Evolutionary conservation across 1,140 invertebrate species (phyloP), one percentile per base, ranked within the genome.

Genomic region (Pomacea maculata): DNA sequence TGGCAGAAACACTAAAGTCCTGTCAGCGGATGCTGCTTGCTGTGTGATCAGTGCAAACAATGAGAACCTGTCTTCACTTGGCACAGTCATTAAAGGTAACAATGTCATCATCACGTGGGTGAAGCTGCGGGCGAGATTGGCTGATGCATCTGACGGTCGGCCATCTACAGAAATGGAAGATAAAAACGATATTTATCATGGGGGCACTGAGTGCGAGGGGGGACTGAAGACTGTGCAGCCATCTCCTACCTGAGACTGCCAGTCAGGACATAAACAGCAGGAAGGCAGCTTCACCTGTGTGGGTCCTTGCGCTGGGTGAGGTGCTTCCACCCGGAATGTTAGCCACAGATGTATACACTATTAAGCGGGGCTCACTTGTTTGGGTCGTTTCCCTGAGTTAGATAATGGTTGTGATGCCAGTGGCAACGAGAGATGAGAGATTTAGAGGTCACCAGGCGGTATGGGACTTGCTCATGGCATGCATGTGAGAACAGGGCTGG

Each of bases 401-500:
- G 68, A 21, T n/a, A 6, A n/a, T 14, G n/a, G 68, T 34, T n/a
- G 68, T 70, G 68, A 70, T 70, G 25, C 68, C 14, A n/a, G 68
- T 70, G 12, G 68, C 68, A 70, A 70, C 25, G 68, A 70, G 25
- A 34, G 68, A 70, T 19, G 68, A 70, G n/a, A n/a, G n/a, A n/a
- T 65, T 65, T 17, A 45, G 3, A 45, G 2, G 2, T 45, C 34
- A 45, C 34, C 34, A 45, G 34, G 34, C 34, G 34, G 3, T 45
- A 45, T 45, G 34, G 34, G 34, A 45, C 3, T 45, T 6, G 34
- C 34, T 45, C 34, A 6, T 45, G 0, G 21, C 45, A n/a, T n/a
- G 68, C 1, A 67, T 14, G 14, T 14, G 68, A 70, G 14, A n/a
- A 70, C 25, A 70, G 68, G 45, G 68, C 5, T n/a, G 25, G 34